Evolutionary conservation across 2,888 invertebrate genomes (phyloP).

Genomic region (Habrosyne pyritoides): DNA sequence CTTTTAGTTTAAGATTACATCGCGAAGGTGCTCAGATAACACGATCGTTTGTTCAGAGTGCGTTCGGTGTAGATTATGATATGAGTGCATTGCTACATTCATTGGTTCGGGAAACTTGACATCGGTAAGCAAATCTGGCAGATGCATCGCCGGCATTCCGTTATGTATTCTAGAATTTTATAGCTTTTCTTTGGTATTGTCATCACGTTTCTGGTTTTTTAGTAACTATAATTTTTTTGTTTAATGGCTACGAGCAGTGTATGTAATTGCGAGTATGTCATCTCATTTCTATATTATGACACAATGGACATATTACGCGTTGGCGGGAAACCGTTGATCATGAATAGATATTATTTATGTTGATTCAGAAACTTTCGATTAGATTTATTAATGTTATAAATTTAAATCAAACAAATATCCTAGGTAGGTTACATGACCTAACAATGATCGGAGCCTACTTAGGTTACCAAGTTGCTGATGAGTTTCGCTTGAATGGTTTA

Average conservation of each 20-base stretch:
- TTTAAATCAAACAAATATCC: too few species aligned
- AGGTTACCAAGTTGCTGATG: too few species aligned
- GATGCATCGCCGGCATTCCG: constrained; percentile 2
- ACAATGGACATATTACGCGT: background rate
- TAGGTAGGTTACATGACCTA: too few species aligned
- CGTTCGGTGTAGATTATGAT: constrained; percentile 4
- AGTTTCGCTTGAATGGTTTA: too few species aligned
- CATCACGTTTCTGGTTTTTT: background rate
- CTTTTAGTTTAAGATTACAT: too few species aligned
- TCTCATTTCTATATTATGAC: too few species aligned
- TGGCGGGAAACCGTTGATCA: background rate
- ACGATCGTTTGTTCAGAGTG: background rate
- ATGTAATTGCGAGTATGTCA: background rate
- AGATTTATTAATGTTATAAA: too few species aligned
- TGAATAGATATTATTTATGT: background rate
- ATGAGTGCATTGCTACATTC: constrained; percentile 22
- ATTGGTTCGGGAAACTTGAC: constrained; percentile 35
- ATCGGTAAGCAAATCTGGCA: constrained; percentile 33
- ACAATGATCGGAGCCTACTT: too few species aligned
- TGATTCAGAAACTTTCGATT: too few species aligned
- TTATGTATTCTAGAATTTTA: background rate
- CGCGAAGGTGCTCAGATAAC: too few species aligned
- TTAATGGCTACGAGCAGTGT: background rate
- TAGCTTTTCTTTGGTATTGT: background rate
- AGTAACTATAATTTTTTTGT: background rate